Evolutionary conservation across 2,113 vertebrate genomes (phyloP).

Genomic region (Thamnaconus septentrionalis): DNA sequence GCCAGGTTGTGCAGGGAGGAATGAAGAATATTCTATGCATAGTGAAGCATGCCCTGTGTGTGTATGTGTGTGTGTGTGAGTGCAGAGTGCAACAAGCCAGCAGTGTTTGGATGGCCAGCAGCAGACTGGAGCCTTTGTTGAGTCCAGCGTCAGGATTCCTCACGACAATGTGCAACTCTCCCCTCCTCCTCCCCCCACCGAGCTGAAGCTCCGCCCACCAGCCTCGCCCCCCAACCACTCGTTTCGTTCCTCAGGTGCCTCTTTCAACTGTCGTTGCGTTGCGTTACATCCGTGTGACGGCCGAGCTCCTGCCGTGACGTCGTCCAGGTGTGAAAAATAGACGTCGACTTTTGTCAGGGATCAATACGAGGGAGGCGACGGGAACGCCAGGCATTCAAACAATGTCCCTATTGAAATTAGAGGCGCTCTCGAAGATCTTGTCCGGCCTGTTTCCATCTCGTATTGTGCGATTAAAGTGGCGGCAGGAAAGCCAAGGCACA

Average conservation of each 20-base stretch:
- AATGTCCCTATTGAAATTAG: not conserved
- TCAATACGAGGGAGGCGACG: no score
- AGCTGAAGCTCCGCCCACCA: not conserved
- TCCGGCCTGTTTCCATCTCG: not conserved
- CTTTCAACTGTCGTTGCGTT: not conserved
- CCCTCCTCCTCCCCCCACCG: not conserved
- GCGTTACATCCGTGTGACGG: no score
- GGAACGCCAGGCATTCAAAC: not conserved
- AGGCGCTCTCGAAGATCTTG: not conserved
- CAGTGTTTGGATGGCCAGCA: slow-evolving; percentile 41
- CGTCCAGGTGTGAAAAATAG: no score
- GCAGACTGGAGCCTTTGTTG: slow-evolving; percentile 68
- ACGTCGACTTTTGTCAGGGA: no score
- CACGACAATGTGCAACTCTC: slow-evolving; percentile 50
- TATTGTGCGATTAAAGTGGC: no score
- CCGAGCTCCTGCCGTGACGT: no score
- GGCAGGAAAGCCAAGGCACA: no score
- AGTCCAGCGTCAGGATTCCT: slow-evolving; percentile 57
- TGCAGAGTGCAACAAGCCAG: slow-evolving; percentile 36
- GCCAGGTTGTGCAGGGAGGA: slow-evolving; percentile 20
- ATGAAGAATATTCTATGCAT: slow-evolving; percentile 26
- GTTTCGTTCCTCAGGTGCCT: slow-evolving; percentile 52
- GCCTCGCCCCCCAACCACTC: not conserved
- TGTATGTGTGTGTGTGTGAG: slow-evolving; percentile 5
- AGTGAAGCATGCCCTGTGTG: slow-evolving; percentile 28